Percentiles rank a stretch among this genome's conserved stretches.
Conservation (phyloP, 1,140 invertebrate genomes). For the Nixonia krombeini region DNA sequence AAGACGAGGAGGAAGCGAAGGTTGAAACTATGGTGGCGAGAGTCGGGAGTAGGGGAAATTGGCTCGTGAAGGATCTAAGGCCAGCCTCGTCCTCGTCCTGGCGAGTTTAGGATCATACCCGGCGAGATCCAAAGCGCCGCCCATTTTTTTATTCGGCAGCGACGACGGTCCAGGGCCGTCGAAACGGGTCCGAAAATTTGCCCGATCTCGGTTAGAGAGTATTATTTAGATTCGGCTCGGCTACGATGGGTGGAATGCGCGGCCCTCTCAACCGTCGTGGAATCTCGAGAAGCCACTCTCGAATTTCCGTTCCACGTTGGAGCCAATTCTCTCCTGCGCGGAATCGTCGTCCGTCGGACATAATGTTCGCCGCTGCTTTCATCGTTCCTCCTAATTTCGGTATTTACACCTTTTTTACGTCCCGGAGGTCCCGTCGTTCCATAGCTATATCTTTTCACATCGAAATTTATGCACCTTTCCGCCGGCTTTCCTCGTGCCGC, state of each 20-base stretch:
- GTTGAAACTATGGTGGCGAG: background rate
- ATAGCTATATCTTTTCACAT: conserved; percentile 25
- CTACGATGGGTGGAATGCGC: background rate
- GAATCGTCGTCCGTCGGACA: too few relatives aligned
- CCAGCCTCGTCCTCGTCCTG: conserved; percentile 52
- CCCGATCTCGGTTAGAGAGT: conserved; percentile 11
- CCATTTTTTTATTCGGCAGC: conserved; percentile 64
- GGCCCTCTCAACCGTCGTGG: too few relatives aligned
- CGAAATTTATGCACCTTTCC: conserved; percentile 35
- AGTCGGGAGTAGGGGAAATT: conserved; percentile 14
- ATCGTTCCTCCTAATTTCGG: conserved; percentile 37
- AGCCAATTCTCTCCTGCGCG: background rate
- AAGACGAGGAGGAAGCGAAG: conserved; percentile 9
- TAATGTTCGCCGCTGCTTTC: conserved; percentile 4
- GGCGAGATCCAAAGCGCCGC: conserved; percentile 63
- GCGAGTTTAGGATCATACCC: conserved; percentile 43
- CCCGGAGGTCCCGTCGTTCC: background rate
- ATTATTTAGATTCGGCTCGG: conserved; percentile 31
- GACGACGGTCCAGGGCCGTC: background rate
- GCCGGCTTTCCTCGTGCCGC: conserved; percentile 2
- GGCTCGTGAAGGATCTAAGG: conserved; percentile 52
- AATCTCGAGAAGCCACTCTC: background rate
- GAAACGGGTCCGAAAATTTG: conserved; percentile 1
- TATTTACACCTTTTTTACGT: conserved; percentile 44
- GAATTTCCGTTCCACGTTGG: background rate